These are phyloP conservation scores for Sarcophaga caerulescens DNA, from an alignment of 2,888 invertebrate species.

Conservation along the genomic window DNA sequence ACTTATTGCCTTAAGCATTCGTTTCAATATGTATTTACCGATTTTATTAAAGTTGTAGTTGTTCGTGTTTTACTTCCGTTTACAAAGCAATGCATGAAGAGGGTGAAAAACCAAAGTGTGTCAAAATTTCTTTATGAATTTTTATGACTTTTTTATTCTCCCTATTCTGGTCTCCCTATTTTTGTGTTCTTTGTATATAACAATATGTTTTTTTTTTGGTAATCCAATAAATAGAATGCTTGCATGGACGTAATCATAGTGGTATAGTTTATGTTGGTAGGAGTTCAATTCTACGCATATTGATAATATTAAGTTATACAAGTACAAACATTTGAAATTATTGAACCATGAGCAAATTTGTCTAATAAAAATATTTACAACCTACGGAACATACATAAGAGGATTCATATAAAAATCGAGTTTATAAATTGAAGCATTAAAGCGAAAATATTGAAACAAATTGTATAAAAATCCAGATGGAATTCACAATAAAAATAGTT, in stretches of 20 bases:
- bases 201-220: slow-evolving; percentile 8
- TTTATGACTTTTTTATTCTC: slow-evolving; percentile 46
- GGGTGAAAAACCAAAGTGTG: slow-evolving; percentile 7
- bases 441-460: too few relatives aligned
- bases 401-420: too few relatives aligned
- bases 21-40: slow-evolving; percentile 21
- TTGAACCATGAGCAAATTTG: slow-evolving; percentile 36
- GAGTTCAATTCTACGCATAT: background rate
- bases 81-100: background rate
- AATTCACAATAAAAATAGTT: too few relatives aligned
- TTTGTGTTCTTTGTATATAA: slow-evolving; percentile 2
- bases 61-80: slow-evolving; percentile 18
- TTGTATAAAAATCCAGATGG: too few relatives aligned
- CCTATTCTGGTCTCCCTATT: background rate
- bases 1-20: slow-evolving; percentile 58
- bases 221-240: slow-evolving; percentile 28
- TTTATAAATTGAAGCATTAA: too few relatives aligned
- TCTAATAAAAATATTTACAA: too few relatives aligned
- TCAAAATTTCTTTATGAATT: slow-evolving; percentile 42
- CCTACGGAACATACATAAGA: too few relatives aligned
- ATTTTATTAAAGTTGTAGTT: slow-evolving; percentile 22
- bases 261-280: too few relatives aligned
- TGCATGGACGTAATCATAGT: too few relatives aligned
- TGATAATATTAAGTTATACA: slow-evolving; percentile 28
- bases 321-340: slow-evolving; percentile 41